phyloP scores from a whole-genome alignment of 2,888 invertebrate species.

The Griposia aprilina region DNA sequence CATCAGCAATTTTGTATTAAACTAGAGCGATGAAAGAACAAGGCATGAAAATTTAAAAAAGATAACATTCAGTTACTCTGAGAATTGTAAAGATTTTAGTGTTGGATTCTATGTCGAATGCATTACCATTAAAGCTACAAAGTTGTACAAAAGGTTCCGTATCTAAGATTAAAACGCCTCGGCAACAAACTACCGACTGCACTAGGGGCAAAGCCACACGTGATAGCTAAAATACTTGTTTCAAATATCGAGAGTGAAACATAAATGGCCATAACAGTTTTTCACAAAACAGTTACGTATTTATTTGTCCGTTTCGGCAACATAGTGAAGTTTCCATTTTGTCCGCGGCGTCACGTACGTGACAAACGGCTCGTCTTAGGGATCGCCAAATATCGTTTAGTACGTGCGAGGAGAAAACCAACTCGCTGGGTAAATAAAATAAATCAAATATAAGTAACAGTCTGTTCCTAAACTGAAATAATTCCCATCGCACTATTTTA shows the following conservation, averaged over 20 bases:
- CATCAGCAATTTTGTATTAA: constrained; percentile 27
- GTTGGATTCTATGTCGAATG: constrained; percentile 54
- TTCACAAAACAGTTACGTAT: constrained; percentile 84
- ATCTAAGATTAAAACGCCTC: constrained; percentile 43
- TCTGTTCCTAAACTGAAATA: constrained; percentile 84
- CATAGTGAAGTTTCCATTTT: constrained; percentile 87
- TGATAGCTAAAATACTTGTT: constrained; percentile 47
- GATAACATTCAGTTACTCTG: constrained; percentile 46
- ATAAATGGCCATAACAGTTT: constrained; percentile 74
- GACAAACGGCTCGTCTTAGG: constrained; percentile 90
- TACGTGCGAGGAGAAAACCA: constrained; percentile 89
- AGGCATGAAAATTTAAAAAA: constrained; percentile 38
- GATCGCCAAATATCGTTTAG: constrained; percentile 91
- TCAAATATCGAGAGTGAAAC: constrained; percentile 64
- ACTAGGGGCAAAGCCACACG: constrained; percentile 17
- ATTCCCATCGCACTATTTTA: constrained; percentile 74
- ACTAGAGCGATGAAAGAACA: neutral
- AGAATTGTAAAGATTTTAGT: constrained; percentile 54
- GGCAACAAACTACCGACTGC: constrained; percentile 28
- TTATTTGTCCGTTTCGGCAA: constrained; percentile 87
- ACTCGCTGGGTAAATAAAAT: constrained; percentile 89
- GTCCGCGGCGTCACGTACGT: constrained; percentile 89
- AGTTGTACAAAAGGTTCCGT: constrained; percentile 53
- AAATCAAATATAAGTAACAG: constrained; percentile 89
- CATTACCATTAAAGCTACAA: constrained; percentile 61